These are phyloP conservation scores for Ailurus styani DNA, from an alignment of 2,113 vertebrate species.

Conservation along the genomic window DNA sequence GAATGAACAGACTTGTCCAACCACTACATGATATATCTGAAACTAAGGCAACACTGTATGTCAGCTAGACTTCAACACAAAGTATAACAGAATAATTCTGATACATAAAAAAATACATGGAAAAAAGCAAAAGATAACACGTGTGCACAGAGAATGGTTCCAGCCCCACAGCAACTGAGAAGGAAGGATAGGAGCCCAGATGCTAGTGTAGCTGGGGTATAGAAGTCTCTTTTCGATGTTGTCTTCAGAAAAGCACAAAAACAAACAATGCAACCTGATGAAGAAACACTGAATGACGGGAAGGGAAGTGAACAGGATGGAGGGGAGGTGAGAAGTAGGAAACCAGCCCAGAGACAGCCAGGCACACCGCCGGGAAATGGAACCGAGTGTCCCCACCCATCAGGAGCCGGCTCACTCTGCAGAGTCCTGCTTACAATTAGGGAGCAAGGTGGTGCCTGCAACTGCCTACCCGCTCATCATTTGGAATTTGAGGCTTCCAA, in stretches of 20 bases:
- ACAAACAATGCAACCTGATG: neutral
- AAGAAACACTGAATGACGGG: fast-evolving
- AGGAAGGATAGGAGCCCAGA: neutral
- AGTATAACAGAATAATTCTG: neutral
- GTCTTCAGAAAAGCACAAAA: neutral
- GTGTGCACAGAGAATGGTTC: neutral
- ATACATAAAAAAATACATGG: neutral
- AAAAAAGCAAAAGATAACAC: neutral
- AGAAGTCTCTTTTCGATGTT: neutral
- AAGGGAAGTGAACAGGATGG: neutral
- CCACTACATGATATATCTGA: neutral
- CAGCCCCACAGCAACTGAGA: neutral
- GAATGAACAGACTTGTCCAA: neutral
- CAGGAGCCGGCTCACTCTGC: fast-evolving
- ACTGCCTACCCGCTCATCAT: fast-evolving
- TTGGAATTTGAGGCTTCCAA: neutral
- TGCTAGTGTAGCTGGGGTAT: neutral
- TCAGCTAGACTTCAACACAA: neutral
- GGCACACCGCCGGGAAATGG: neutral
- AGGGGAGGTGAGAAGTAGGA: neutral
- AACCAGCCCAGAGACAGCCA: neutral
- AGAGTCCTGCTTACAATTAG: fast-evolving
- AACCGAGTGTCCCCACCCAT: no score
- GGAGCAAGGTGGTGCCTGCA: no score
- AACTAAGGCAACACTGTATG: neutral